A percentile compares a stretch with the other conserved stretches of the same genome.
Evolutionary conservation across 2,888 invertebrate species (phyloP).

Genomic region (Pegoplata infirma): DNA sequence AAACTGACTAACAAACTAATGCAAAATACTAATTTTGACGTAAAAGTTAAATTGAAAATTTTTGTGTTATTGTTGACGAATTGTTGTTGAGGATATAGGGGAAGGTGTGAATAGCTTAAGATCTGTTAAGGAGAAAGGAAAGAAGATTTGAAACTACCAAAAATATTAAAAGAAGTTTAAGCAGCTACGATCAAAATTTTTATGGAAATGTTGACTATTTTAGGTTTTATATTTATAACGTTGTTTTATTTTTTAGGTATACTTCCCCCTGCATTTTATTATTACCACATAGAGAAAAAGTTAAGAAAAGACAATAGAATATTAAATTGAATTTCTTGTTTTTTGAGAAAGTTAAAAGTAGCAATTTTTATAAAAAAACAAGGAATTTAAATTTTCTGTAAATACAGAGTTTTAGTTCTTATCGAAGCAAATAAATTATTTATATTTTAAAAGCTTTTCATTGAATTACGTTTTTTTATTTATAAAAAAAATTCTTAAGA

Average conservation of each 20-base stretch:
- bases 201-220: too few species aligned
- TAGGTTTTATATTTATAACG: too few species aligned
- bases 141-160: too few species aligned
- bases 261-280: too few species aligned
- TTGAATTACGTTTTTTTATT: constrained; percentile 31
- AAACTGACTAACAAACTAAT: constrained; percentile 11
- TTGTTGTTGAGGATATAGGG: neutral
- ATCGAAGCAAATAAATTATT: constrained; percentile 45
- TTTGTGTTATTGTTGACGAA: constrained; percentile 8
- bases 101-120: too few species aligned
- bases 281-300: too few species aligned
- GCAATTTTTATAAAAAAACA: too few species aligned
- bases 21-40: constrained; percentile 8
- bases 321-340: constrained; percentile 31
- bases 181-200: too few species aligned
- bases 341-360: neutral
- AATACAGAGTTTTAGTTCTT: neutral
- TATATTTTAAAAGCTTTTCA: constrained; percentile 56
- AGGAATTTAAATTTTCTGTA: constrained; percentile 4
- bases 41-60: constrained; percentile 45
- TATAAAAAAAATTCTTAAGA: too few species aligned
- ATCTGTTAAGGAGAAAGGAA: too few species aligned
- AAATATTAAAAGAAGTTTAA: neutral
- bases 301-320: constrained; percentile 42
- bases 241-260: too few species aligned